phyloP scores from a whole-genome alignment of 2,113 vertebrate genomes.

The Apaloderma vittatum region DNA sequence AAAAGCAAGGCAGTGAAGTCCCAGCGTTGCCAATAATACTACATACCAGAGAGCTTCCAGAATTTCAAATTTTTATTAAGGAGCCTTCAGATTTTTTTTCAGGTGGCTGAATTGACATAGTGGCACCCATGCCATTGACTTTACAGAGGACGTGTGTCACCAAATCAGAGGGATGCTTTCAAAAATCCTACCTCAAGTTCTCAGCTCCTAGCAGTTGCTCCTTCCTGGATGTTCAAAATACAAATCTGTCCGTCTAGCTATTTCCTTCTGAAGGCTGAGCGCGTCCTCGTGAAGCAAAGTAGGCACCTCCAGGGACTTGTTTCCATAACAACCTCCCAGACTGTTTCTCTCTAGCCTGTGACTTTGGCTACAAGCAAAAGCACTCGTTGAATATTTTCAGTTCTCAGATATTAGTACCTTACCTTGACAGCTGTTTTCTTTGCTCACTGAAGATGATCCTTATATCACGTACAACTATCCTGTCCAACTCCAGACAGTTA shows the following conservation, averaged over 20 bases:
- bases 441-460: background rate
- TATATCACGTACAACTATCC: background rate
- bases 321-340: constrained; percentile 92
- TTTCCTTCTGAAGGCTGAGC: constrained; percentile 73
- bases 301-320: constrained; percentile 79
- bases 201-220: background rate
- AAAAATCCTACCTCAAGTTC: background rate
- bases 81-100: background rate
- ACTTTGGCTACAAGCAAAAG: constrained; percentile 62
- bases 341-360: constrained; percentile 77
- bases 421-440: background rate
- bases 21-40: background rate
- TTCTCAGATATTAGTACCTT: background rate
- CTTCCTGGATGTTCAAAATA: background rate
- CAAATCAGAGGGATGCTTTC: background rate
- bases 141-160: rapidly evolving
- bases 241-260: background rate
- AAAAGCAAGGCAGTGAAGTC: background rate
- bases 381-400: constrained; percentile 2
- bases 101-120: background rate
- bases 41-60: background rate
- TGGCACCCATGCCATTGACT: rapidly evolving
- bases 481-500: background rate
- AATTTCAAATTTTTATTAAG: background rate
- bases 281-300: constrained; percentile 68